phyloP scores from a whole-genome alignment of 2,888 invertebrate species.

The Drosophila longiperda region DNA sequence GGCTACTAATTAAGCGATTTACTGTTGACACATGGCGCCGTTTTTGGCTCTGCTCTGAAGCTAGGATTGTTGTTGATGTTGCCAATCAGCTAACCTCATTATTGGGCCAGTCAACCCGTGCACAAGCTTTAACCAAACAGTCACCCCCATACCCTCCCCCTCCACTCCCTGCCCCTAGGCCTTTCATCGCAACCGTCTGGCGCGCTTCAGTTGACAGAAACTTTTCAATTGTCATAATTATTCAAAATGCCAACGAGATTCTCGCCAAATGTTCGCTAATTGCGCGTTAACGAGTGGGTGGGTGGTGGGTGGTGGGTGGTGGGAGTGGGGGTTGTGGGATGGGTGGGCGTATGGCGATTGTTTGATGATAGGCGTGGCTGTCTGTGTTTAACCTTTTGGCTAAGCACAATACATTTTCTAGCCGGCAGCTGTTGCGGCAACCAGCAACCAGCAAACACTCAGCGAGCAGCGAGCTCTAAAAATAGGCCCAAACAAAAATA shows the following conservation, averaged over 20 bases:
- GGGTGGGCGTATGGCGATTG: neutral
- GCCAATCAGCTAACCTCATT: slow-evolving; percentile 63
- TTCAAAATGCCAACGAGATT: slow-evolving; percentile 70
- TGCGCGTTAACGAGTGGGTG: slow-evolving; percentile 30
- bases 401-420: slow-evolving; percentile 19
- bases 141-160: neutral
- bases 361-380: slow-evolving; percentile 30
- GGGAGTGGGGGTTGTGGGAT: fast-evolving
- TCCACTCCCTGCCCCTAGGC: neutral
- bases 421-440: slow-evolving; percentile 23
- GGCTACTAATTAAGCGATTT: slow-evolving; percentile 68
- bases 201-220: slow-evolving; percentile 54
- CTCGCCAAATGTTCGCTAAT: slow-evolving; percentile 50
- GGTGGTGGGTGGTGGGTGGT: too few species aligned
- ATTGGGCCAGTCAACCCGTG: slow-evolving; percentile 17
- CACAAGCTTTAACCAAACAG: too few species aligned
- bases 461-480: slow-evolving; percentile 11
- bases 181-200: neutral
- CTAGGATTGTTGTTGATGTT: slow-evolving; percentile 17
- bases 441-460: neutral
- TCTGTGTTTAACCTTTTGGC: slow-evolving; percentile 53
- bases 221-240: slow-evolving; percentile 78
- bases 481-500: slow-evolving; percentile 37
- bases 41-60: slow-evolving; percentile 1
- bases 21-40: slow-evolving; percentile 49